These are phyloP conservation scores for Lepidochitona cinerea DNA, from an alignment of 2,888 invertebrate genomes.

Conservation along the genomic window DNA sequence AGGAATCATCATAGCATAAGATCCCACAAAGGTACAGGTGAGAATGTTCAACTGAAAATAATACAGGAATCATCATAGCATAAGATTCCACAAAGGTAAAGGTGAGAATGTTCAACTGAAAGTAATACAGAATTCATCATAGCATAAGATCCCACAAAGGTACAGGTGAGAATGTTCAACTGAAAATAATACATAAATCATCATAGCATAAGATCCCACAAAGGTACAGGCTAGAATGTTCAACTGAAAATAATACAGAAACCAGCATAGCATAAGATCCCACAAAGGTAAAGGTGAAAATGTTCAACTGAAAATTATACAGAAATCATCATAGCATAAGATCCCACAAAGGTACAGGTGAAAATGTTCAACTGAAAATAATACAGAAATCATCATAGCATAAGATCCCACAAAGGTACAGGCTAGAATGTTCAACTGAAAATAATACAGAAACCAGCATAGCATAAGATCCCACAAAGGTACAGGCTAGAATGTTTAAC, in stretches of 20 bases:
- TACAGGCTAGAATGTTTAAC: constrained; percentile 76
- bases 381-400: no score
- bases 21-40: neutral
- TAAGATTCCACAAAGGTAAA: neutral
- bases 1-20: neutral
- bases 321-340: neutral
- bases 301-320: neutral
- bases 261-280: no score
- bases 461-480: constrained; percentile 78
- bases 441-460: constrained; percentile 71
- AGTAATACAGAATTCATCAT: constrained; percentile 71
- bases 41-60: neutral
- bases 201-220: no score
- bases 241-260: no score
- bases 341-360: no score
- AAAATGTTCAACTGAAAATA: no score
- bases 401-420: neutral
- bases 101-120: neutral
- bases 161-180: constrained; percentile 76
- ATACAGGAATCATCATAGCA: constrained; percentile 73
- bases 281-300: neutral
- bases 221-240: neutral
- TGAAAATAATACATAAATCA: no score
- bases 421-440: neutral
- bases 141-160: constrained; percentile 78